These are phyloP conservation scores for Phylloscopus collybita DNA, from an alignment of 2,797 vertebrate species.

Conservation along the genomic window DNA sequence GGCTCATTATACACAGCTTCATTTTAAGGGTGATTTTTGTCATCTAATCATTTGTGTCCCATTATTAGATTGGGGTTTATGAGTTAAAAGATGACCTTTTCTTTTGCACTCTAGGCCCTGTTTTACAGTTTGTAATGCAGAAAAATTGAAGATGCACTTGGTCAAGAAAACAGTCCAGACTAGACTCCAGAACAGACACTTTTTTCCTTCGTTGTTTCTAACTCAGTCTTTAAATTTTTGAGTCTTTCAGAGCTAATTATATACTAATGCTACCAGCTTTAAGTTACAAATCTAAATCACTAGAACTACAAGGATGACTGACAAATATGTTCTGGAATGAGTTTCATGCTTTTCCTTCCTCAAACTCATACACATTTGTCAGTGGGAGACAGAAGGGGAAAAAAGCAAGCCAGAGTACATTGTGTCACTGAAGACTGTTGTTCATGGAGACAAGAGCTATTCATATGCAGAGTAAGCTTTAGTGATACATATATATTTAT, in stretches of 20 bases:
- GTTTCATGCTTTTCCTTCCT: neutral
- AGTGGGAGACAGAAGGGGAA: neutral
- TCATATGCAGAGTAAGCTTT: neutral
- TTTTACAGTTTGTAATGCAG: neutral
- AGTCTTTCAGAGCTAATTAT: slow-evolving; percentile 30
- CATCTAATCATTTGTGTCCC: neutral
- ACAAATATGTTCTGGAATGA: slow-evolving; percentile 3
- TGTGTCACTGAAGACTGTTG: neutral
- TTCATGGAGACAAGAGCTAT: neutral
- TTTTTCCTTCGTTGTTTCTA: slow-evolving; percentile 27
- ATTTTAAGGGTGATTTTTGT: neutral
- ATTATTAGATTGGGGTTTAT: neutral
- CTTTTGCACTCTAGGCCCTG: neutral
- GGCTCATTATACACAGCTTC: neutral
- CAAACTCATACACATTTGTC: neutral
- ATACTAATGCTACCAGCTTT: neutral
- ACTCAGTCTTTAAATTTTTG: slow-evolving; percentile 27
- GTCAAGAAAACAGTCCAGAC: neutral
- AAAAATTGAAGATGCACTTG: neutral
- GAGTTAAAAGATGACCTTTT: neutral
- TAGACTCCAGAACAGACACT: neutral
- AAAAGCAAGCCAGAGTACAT: neutral
- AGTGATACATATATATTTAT: neutral
- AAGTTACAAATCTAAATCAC: slow-evolving; percentile 30
- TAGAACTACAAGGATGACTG: neutral